Base-by-base conservation (phyloP, 2,797 vertebrate species). In the Hoplostethus mediterraneus region DNA sequence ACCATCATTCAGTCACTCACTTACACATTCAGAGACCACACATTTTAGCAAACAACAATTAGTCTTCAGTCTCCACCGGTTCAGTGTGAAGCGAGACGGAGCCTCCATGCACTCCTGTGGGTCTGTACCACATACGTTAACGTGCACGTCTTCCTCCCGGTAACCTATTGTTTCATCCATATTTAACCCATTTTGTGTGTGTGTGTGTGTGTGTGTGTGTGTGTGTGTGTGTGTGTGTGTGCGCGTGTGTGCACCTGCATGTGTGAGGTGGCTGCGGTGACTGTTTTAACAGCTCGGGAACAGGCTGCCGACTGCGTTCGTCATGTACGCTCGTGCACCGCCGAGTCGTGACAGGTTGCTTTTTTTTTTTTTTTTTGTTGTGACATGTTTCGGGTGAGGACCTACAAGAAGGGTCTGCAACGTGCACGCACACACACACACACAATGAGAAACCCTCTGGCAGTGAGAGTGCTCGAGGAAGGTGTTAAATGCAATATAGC, bases 331-430 rank as follows among this genome's bases (percentile, higher is more conserved):
- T 89, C 77, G 75, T 85, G 88, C 90, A 75, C 82, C 62, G 85
- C 88, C 81, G 83, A 89, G 89, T 91, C 84, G 84, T 90, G 88
- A 93, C 89, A 88, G 85, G 88, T 89, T 86, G 87, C 83, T 21
- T 92, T 90, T 92, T 90, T 93, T 92, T 90, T 90, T 89, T 21
- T 92, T 90, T 92, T 90, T 93, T 92, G 90, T 90, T 89, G 85
- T 90, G 91, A 90, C 90, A 92, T 90, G 90, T 92, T 93, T 90
- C 70, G 80, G 84, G 85, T 89, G 74, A 82, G 84, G 77, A 92
- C 87, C 85, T 85, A 85, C 88, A 87, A 92, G 89, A 21, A 92
- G 88, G 84, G 85, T 90, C 89, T 67, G 53, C 52, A 45, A 45
- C 52, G 57, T 9, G 2, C 54, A 45, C n/a, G 8, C 57, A 60